phyloP scores from a whole-genome alignment of 2,797 vertebrate genomes.

The Chloroceryle inda region DNA sequence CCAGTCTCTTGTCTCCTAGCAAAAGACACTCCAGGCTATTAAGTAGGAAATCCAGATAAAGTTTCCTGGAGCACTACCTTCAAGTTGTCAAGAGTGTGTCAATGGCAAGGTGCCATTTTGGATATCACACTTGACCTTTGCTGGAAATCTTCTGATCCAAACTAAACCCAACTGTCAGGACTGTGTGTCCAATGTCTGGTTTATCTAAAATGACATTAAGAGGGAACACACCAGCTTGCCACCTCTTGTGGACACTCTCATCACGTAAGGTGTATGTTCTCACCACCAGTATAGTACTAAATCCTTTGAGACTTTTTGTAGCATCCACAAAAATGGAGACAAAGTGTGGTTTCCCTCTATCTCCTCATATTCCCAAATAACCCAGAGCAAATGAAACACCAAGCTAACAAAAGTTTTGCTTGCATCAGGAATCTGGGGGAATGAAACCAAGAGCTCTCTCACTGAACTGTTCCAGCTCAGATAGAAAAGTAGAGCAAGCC shows the following conservation, averaged over 20 bases:
- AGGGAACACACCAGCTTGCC: background rate
- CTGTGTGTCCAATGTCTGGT: background rate
- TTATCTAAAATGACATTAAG: background rate
- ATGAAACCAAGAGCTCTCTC: background rate
- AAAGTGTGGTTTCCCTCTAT: background rate
- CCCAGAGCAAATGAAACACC: background rate
- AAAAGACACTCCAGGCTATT: background rate
- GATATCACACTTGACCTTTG: background rate
- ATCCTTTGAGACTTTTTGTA: background rate
- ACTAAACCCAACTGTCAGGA: background rate
- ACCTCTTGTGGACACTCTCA: background rate
- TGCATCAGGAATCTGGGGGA: background rate
- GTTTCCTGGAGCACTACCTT: background rate
- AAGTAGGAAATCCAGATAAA: background rate
- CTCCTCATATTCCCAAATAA: background rate
- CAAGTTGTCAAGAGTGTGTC: background rate
- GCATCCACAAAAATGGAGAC: background rate
- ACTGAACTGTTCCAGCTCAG: background rate
- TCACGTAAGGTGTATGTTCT: background rate
- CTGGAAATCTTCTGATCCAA: background rate
- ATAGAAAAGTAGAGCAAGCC: background rate
- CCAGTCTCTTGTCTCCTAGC: background rate
- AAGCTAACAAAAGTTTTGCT: background rate
- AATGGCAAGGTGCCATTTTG: background rate
- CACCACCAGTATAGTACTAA: background rate